Percentiles rank a stretch among this genome's conserved stretches.
phyloP scores from a whole-genome alignment of 2,113 vertebrate genomes.

The Cheirogaleus medius region DNA sequence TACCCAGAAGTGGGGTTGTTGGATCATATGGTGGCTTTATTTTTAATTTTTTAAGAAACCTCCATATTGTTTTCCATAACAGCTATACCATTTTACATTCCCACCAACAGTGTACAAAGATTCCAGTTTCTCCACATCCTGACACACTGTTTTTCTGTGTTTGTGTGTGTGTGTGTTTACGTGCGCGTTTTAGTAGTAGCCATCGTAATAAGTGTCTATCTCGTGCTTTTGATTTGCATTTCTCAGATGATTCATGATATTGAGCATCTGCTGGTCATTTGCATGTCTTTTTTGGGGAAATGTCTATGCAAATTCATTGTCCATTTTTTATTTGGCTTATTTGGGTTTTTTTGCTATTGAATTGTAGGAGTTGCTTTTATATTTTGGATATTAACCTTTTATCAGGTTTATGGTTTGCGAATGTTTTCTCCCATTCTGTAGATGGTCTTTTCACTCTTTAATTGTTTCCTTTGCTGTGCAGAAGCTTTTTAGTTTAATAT shows the following conservation, averaged over 20 bases:
- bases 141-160: background rate
- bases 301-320: background rate
- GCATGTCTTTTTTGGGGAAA: background rate
- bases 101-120: background rate
- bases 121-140: background rate
- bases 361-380: too few relatives aligned
- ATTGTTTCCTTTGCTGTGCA: too few relatives aligned
- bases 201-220: background rate
- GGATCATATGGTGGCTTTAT: background rate
- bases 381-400: too few relatives aligned
- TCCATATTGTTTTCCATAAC: background rate
- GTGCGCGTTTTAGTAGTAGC: background rate
- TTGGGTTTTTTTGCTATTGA: background rate
- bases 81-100: background rate
- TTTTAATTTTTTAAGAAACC: background rate
- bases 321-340: background rate
- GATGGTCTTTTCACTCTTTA: too few relatives aligned
- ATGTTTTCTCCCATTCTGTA: too few relatives aligned
- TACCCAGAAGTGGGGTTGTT: background rate
- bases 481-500: too few relatives aligned
- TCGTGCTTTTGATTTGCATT: background rate
- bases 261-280: background rate
- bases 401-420: too few relatives aligned
- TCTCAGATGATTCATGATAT: background rate
- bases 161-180: too few relatives aligned